Percentiles rank a stretch among this genome's conserved stretches.
Conservation (phyloP, 2,888 invertebrate genomes). For the Euplexia lucipara region DNA sequence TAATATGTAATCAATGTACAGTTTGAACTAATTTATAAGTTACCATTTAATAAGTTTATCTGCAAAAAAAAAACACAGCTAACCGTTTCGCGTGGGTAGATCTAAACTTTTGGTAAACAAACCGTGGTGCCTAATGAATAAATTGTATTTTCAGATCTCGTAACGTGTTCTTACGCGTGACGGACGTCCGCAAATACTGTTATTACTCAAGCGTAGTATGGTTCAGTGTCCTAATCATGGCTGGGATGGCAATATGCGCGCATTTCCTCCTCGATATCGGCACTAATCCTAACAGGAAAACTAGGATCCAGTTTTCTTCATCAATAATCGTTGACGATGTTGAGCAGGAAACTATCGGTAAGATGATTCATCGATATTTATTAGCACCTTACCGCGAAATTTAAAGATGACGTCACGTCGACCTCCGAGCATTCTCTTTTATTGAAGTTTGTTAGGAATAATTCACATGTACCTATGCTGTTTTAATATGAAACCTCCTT, state of each 20-base stretch:
- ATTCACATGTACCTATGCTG: no score
- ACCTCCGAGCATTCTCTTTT: no score
- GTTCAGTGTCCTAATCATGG: slow-evolving; percentile 93
- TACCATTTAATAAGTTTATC: no score
- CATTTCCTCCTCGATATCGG: slow-evolving; percentile 95
- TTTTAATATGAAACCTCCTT: neutral
- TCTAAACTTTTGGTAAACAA: neutral
- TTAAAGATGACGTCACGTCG: slow-evolving; percentile 1
- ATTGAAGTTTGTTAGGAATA: no score
- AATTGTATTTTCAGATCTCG: slow-evolving; percentile 92
- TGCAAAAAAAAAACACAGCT: no score
- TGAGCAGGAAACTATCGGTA: slow-evolving; percentile 94
- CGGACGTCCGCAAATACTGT: slow-evolving; percentile 96
- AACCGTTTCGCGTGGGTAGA: neutral
- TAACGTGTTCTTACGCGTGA: slow-evolving; percentile 96
- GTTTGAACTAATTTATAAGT: no score
- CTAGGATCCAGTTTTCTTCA: slow-evolving; percentile 81
- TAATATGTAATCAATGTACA: no score
- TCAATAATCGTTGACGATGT: slow-evolving; percentile 89
- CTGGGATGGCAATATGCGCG: slow-evolving; percentile 94
- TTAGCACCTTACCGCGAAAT: neutral
- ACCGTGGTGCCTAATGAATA: neutral
- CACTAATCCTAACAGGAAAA: slow-evolving; percentile 88
- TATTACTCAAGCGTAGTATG: slow-evolving; percentile 96
- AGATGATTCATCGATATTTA: slow-evolving; percentile 34